These are phyloP conservation scores for Gallinago undulata DNA, from an alignment of 2,113 vertebrate species.

Conservation along the genomic window DNA sequence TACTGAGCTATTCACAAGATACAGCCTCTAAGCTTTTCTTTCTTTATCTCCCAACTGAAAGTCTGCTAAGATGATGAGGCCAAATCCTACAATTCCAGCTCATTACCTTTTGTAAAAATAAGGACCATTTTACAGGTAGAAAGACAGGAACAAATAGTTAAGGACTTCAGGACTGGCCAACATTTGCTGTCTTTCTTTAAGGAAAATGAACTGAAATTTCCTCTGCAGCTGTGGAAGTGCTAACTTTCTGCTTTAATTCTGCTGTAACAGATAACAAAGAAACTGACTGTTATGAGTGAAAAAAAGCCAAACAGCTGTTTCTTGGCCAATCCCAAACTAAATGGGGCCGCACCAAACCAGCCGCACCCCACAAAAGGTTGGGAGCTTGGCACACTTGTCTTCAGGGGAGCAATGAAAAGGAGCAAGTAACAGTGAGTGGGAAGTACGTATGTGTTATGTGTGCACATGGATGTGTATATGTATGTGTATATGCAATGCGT, in stretches of 20 bases:
- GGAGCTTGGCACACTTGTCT: background rate
- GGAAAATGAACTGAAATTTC: slow-evolving; percentile 11
- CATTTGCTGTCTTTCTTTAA: background rate
- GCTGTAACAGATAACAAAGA: slow-evolving; percentile 32
- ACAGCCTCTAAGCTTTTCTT: background rate
- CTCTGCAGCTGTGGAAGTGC: slow-evolving; percentile 2
- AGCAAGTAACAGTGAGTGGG: background rate
- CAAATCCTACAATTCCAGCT: background rate
- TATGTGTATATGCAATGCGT: rapidly evolving
- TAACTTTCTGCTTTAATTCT: slow-evolving; percentile 51
- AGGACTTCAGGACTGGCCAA: background rate
- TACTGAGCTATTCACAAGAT: background rate
- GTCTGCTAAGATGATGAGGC: background rate
- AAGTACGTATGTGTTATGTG: rapidly evolving
- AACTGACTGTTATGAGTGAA: background rate
- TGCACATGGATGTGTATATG: background rate
- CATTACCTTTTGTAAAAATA: background rate
- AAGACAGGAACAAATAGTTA: background rate
- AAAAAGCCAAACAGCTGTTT: background rate
- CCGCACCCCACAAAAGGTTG: background rate
- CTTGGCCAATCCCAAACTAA: slow-evolving; percentile 1
- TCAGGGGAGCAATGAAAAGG: background rate
- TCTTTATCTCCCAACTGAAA: background rate
- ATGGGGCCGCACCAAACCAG: background rate
- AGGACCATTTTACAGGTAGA: slow-evolving; percentile 19